A percentile compares a stretch with the other conserved stretches of the same genome.
Evolutionary conservation across 2,888 invertebrate genomes (phyloP).

Genomic region (Caenorhabditis sp.): DNA sequence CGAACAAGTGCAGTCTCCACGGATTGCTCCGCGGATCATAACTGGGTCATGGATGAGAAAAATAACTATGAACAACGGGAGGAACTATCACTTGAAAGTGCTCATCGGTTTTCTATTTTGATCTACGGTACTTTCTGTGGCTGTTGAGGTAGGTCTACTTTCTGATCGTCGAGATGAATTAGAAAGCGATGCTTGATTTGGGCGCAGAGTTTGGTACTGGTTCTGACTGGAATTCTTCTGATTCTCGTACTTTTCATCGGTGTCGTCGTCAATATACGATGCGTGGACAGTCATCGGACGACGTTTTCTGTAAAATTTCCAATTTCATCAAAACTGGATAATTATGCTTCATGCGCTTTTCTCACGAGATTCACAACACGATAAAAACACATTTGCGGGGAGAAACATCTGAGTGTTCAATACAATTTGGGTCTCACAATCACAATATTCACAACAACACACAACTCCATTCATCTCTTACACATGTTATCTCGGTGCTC

Average conservation of each 20-base stretch:
- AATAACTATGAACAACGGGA: constrained; percentile 6
- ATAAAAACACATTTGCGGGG: background rate
- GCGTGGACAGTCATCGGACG: constrained; percentile 44
- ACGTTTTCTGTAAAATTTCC: constrained; percentile 36
- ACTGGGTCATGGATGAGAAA: constrained; percentile 27
- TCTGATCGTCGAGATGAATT: constrained; percentile 15
- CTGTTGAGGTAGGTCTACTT: constrained; percentile 37
- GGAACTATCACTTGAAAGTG: constrained; percentile 49
- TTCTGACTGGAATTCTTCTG: constrained; percentile 9
- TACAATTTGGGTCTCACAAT: constrained; percentile 1
- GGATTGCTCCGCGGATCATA: constrained; percentile 9
- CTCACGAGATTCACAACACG: background rate
- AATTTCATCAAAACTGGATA: background rate
- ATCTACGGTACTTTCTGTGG: constrained; percentile 31
- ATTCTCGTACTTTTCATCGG: background rate
- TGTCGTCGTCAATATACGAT: constrained; percentile 37
- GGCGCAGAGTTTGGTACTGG: constrained; percentile 4
- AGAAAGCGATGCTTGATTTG: constrained; percentile 3
- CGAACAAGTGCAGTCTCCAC: constrained; percentile 15
- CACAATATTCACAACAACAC: no score
- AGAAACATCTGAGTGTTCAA: background rate
- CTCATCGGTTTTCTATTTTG: constrained; percentile 50
- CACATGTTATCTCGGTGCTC: constrained; percentile 44
- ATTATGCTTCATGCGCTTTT: constrained; percentile 2
- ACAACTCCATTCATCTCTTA: constrained; percentile 31